Evolutionary conservation across 2,888 invertebrate species (phyloP), one percentile per base, ranked within the genome.

Genomic region (Anarsia innoxiella): DNA sequence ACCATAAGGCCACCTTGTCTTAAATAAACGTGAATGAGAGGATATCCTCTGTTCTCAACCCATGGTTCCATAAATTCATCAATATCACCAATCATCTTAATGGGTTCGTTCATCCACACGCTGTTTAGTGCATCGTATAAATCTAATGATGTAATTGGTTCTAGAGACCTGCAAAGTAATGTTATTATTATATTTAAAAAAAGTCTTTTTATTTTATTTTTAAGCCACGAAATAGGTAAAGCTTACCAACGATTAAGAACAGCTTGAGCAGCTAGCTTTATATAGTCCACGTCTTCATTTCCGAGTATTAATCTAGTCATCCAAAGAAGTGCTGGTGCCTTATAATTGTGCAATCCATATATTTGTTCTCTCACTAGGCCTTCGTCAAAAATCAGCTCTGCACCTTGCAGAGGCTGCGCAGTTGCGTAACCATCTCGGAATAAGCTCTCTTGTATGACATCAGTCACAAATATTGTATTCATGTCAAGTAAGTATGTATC

Each of bases 391-490:
- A 5, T 8, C 0, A 83, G 13, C 15, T 66, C 46, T 0, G 48
- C 46, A 0, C 1, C 34, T 1, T 65, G 48, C 2, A 84, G 40
- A 1, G 61, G 41, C 8, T 41, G 42, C 0, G 67, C 46, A 19
- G 39, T 48, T 1, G 36, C 3, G 29, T 71, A 76, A 0, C 62
- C 60, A 39, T 84, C 84, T 2, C 50, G 52, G 1, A 67, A 54
- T 4, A 84, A 48, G 44, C 74, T 68, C 35, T 83, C 82, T 60
- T 79, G 82, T 8, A 83, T 69, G 0, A 83, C 46, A 11, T 84
- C 82, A 1, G 72, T 61, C 5, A 70, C 62, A 30, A 83, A 83
- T 30, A 83, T 45, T 0, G 77, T 66, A 23, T 79, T 57, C 9
- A 72, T 53, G 26, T 84, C 83, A 1, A 83, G 38, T 2, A 68